These are phyloP conservation scores for Phrynocephalus forsythii DNA, from an alignment of 2,797 vertebrate genomes.

Conservation along the genomic window DNA sequence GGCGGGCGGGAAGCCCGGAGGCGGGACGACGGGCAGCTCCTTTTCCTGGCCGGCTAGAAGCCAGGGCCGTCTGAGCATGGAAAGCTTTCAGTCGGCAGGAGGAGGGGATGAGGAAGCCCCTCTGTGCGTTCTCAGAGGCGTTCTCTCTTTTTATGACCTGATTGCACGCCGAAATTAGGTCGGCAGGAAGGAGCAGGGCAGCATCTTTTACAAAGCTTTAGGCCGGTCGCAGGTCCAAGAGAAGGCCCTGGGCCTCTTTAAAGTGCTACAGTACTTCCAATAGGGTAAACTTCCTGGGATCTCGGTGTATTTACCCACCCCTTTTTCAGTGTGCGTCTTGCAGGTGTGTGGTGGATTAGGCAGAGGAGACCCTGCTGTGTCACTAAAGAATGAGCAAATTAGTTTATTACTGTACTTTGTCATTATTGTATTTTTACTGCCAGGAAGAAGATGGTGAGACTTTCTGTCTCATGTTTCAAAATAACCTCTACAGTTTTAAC, in stretches of 20 bases:
- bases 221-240: not conserved
- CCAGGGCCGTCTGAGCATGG: not conserved
- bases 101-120: not conserved
- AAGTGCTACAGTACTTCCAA: too few relatives aligned
- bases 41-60: not conserved
- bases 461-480: not conserved
- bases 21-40: not conserved
- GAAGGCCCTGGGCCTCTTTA: not conserved
- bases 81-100: not conserved
- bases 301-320: not conserved
- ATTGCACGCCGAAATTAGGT: not conserved
- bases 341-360: too few relatives aligned
- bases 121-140: not conserved
- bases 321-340: not conserved
- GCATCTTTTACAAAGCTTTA: not conserved
- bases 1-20: not conserved
- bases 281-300: too few relatives aligned
- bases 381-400: not conserved
- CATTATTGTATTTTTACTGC: not conserved
- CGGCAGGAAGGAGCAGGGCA: too few relatives aligned
- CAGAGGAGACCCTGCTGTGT: not conserved
- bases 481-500: not conserved
- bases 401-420: not conserved
- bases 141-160: not conserved
- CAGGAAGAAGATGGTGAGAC: not conserved